Base-by-base conservation (phyloP, 2,113 vertebrate species). In the Peromyscus leucopus region DNA sequence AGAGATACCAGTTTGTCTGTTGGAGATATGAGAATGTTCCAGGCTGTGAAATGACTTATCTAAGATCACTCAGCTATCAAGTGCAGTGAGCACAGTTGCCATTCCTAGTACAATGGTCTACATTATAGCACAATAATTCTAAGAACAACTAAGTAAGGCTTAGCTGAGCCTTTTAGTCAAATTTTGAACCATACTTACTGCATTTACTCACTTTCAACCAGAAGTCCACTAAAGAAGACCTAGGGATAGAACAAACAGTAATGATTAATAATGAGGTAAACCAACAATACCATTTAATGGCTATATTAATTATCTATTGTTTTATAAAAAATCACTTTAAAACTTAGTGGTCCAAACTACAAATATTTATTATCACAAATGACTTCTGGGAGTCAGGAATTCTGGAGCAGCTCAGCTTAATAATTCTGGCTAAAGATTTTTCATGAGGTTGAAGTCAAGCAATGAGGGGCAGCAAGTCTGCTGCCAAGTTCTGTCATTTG, bases 231-330 rank as follows among this genome's bases (percentile, higher is more conserved):
- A 63, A 63, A 59, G 82, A 90, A 75, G 88, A 39, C 17, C 55
- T 46, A 63, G 4, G 57, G 33, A 76, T 36, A 92, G 28, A 88
- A 5, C 46, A 94, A 74, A 90, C 16, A 84, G 59, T 21, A 7
- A 28, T 93, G 75, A 93, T 89, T n/a, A 84, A 93, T 57, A 79
- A 74, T 78, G 17, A 79, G 48, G 28, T 88, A 96, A 91, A 63
- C 55, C 36, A 69, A 83, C 28, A 86, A 69, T 39, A 46, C 88
- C 57, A 67, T 86, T 67, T 92, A 90, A 90, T 85, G 48, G 13
- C 17, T 88, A n/a, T 19, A 46, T 86, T 92, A 78, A 33, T 90
- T 90, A 82, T n/a, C 76, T 91, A 33, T 85, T 79, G 17, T 65
- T 82, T 13, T 7, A 28, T 79, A 74, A 61, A 2, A 87, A 65